phyloP scores from a whole-genome alignment of 1,140 invertebrate genomes.

The Cecropterus lyciades region DNA sequence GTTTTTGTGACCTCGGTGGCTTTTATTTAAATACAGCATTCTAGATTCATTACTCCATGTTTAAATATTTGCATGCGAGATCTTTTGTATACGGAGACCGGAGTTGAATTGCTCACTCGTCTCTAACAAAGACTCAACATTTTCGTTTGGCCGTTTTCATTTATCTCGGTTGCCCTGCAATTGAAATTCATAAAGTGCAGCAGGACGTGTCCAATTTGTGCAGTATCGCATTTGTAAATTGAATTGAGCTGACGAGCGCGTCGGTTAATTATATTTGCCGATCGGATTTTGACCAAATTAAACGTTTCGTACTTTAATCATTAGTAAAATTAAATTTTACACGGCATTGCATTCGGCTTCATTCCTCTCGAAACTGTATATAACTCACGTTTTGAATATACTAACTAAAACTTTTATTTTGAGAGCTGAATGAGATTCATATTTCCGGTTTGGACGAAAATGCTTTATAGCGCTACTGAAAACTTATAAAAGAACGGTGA shows the following conservation, averaged over 20 bases:
- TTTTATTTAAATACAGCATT: conserved; percentile 13
- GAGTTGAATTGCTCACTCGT: not conserved
- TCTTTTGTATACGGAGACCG: not conserved
- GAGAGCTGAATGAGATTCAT: conserved; percentile 1
- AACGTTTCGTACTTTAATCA: conserved; percentile 12
- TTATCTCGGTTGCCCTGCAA: not conserved
- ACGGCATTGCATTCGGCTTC: not conserved
- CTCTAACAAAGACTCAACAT: conserved; percentile 2
- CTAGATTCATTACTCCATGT: not conserved
- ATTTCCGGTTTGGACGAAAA: conserved; percentile 7
- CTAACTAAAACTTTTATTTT: conserved; percentile 5
- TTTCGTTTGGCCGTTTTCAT: not conserved
- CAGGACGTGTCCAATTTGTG: conserved; percentile 18
- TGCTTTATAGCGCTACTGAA: not conserved
- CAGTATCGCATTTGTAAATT: conserved; percentile 17
- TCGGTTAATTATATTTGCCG: conserved; percentile 11
- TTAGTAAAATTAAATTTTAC: conserved; percentile 6
- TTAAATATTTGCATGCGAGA: not conserved
- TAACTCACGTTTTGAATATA: not conserved
- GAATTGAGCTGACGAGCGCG: conserved; percentile 18
- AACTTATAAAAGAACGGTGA: not conserved
- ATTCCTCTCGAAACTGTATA: not conserved
- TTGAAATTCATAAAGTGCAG: conserved; percentile 4
- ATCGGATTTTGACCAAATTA: conserved; percentile 1
- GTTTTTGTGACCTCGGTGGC: conserved; percentile 8